Base-by-base conservation (phyloP, 2,888 invertebrate genomes). In the Vanessa cardui region DNA sequence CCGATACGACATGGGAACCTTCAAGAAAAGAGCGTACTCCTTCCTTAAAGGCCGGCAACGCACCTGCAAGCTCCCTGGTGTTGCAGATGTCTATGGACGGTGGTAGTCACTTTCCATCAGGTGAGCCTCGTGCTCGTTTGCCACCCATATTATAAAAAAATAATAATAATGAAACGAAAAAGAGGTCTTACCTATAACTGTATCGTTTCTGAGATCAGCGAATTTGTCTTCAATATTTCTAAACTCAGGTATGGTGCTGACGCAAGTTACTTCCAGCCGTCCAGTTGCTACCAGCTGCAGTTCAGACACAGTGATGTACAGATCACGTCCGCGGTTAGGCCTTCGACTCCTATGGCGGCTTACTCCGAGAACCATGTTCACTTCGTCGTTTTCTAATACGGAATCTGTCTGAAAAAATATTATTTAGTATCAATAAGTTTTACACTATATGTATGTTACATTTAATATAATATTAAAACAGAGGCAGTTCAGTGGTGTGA, bases 171-270 rank as follows among this genome's bases (percentile, higher is more conserved):
- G 26, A 5, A 26, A 26, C 26, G 5, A 26, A 26, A n/a, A 54
- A 2, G 6, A n/a, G 16, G 4, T 12, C 68, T 73, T 66, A 96
- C 96, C 96, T 80, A 94, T 94, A 71, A 95, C 95, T 54, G 95
- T 95, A 77, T 94, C 94, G 74, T 95, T 95, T 83, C 95, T 94
- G 73, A 95, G 92, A 82, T 96, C 96, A 56, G 96, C 96, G 80
- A 96, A 96, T 80, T 95, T 94, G 79, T 95, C 96, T 68, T 95
- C 94, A 73, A 95, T 94, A 72, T 94, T 95, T 68, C 96, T 94
- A 78, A 96, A 96, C 76, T 95, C 95, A 0, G 97, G 97, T 77
- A 97, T 97, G 62, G 97, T 97, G 79, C 96, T 94, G 83, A 96
- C 94, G 82, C 97, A 97, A 68, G 95, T 95, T 77, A 97, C 94